Percentiles rank a stretch among this genome's conserved stretches.
These are phyloP conservation scores for Beris morrisii DNA, from an alignment of 2,888 invertebrate genomes.

Conservation along the genomic window DNA sequence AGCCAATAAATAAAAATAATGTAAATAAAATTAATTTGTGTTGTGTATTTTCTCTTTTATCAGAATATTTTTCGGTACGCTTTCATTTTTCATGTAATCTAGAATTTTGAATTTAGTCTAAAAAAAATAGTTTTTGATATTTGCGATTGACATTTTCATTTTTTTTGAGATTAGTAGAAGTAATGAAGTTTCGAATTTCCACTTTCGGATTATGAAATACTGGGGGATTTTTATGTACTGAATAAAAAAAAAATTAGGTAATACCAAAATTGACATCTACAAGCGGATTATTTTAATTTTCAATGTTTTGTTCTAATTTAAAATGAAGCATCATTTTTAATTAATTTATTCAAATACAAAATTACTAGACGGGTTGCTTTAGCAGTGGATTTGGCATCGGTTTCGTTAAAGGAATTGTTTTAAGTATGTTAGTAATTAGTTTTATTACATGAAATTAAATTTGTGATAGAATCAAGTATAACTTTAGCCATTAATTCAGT, in stretches of 20 bases:
- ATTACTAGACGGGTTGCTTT: slow-evolving; percentile 3
- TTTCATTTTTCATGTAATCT: slow-evolving; percentile 10
- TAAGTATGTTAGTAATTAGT: slow-evolving; percentile 19
- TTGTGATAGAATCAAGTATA: too few species aligned
- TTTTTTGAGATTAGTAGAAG: slow-evolving; percentile 14
- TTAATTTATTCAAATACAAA: too few species aligned
- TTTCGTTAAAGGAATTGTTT: slow-evolving; percentile 13
- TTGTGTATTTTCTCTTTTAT: slow-evolving; percentile 29
- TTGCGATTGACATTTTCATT: slow-evolving; percentile 35
- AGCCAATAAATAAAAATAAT: slow-evolving; percentile 28
- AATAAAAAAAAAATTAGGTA: too few species aligned
- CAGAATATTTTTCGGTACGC: slow-evolving; percentile 5
- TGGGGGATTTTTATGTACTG: too few species aligned
- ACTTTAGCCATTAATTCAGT: too few species aligned
- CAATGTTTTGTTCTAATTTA: too few species aligned
- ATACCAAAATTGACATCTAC: slow-evolving; percentile 41
- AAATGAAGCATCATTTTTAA: too few species aligned
- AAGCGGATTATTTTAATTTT: slow-evolving; percentile 6
- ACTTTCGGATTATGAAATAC: too few species aligned
- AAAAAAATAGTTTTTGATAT: slow-evolving; percentile 1
- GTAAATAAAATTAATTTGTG: slow-evolving; percentile 25
- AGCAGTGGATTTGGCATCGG: slow-evolving; percentile 13
- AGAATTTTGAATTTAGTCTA: slow-evolving; percentile 28
- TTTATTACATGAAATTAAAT: too few species aligned
- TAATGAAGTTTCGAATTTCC: too few species aligned